Percentiles rank a stretch among this genome's conserved stretches.
phyloP scores from a whole-genome alignment of 2,888 invertebrate species.

The Lepidochitona cinerea region DNA sequence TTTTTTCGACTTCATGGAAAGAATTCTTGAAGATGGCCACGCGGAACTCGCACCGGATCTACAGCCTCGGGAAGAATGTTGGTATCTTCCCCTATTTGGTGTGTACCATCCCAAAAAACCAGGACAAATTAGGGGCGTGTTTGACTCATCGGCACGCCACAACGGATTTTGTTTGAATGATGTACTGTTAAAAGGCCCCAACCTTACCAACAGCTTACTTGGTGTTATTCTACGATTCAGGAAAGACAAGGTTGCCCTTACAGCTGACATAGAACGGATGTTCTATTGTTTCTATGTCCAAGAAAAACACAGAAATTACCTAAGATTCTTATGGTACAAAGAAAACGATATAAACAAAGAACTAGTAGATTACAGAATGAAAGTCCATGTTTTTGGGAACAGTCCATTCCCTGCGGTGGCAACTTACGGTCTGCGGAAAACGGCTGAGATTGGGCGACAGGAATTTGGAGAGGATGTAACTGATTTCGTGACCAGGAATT shows the following conservation, averaged over 20 bases:
- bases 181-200: constrained; percentile 28
- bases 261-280: constrained; percentile 28
- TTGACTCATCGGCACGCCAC: constrained; percentile 16
- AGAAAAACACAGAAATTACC: constrained; percentile 19
- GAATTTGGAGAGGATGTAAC: constrained; percentile 6
- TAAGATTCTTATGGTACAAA: constrained; percentile 22
- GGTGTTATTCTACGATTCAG: constrained; percentile 32
- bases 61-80: constrained; percentile 24
- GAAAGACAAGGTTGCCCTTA: constrained; percentile 20
- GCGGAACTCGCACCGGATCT: constrained; percentile 27
- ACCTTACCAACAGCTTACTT: constrained; percentile 28
- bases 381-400: constrained; percentile 25
- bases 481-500: constrained; percentile 16
- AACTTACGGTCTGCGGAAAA: constrained; percentile 10
- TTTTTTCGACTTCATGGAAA: constrained; percentile 11
- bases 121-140: constrained; percentile 22
- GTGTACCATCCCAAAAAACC: constrained; percentile 37
- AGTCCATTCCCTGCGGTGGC: constrained; percentile 15
- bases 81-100: constrained; percentile 38
- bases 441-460: too few relatives aligned
- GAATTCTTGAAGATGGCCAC: neutral
- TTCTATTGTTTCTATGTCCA: constrained; percentile 18
- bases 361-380: constrained; percentile 12
- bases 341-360: constrained; percentile 15
- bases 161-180: constrained; percentile 25